Percentiles rank a stretch among this genome's conserved stretches.
These are phyloP conservation scores for Augochlorella aurata DNA, from an alignment of 2,888 invertebrate genomes.

Conservation along the genomic window DNA sequence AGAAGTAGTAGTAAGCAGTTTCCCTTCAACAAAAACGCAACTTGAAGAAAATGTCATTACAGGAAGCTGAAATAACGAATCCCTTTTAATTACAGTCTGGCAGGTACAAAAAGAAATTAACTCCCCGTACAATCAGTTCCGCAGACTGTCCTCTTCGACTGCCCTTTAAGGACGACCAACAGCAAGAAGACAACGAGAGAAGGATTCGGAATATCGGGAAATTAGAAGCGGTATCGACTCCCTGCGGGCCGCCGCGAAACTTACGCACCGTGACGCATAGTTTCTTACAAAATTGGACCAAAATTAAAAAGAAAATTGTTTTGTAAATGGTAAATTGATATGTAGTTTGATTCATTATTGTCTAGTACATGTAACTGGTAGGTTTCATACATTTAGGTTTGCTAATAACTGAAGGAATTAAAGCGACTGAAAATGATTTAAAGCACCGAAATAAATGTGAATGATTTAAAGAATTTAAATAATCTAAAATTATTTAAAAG, in stretches of 20 bases:
- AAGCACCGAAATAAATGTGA: too few relatives aligned
- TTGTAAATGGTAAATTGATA: not conserved
- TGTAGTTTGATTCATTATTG: too few relatives aligned
- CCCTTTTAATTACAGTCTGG: conserved; percentile 42
- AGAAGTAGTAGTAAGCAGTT: not conserved
- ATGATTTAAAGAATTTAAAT: too few relatives aligned
- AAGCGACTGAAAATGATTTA: too few relatives aligned
- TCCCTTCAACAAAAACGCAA: not conserved
- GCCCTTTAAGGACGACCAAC: not conserved
- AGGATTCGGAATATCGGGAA: conserved; percentile 18
- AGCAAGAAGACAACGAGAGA: not conserved
- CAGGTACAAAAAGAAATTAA: conserved; percentile 43
- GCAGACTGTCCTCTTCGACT: not conserved
- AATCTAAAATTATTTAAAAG: too few relatives aligned
- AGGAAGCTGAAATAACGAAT: conserved; percentile 36
- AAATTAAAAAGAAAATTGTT: too few relatives aligned
- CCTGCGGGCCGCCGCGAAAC: not conserved
- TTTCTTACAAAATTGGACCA: not conserved
- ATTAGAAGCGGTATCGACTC: conserved; percentile 41
- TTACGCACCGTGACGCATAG: not conserved
- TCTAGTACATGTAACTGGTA: too few relatives aligned
- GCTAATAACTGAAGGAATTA: too few relatives aligned
- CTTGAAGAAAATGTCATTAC: conserved; percentile 29
- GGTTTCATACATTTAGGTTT: too few relatives aligned
- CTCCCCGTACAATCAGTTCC: conserved; percentile 33